phyloP scores from a whole-genome alignment of 1,140 invertebrate species.

The Aphaenogaster rudis region DNA sequence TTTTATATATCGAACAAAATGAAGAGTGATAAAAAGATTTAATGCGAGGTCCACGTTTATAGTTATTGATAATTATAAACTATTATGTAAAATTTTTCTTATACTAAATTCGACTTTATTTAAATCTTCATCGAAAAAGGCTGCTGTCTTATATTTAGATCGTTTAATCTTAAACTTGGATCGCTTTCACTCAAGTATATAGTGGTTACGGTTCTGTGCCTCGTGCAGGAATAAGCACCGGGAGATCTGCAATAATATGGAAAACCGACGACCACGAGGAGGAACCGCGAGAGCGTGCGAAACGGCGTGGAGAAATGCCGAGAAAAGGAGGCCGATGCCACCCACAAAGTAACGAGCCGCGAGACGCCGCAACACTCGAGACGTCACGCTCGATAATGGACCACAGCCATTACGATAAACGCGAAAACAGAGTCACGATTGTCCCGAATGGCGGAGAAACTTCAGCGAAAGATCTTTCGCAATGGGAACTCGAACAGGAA shows the following conservation, averaged over 20 bases:
- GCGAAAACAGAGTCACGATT: slow-evolving; percentile 68
- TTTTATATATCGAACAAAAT: neutral
- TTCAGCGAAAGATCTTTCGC: neutral
- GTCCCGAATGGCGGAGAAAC: slow-evolving; percentile 44
- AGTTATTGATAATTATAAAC: neutral
- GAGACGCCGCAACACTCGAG: slow-evolving; percentile 67
- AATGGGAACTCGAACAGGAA: neutral
- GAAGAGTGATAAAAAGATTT: neutral
- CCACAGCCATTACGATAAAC: slow-evolving; percentile 72
- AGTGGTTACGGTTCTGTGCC: slow-evolving; percentile 25
- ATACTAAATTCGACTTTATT: neutral
- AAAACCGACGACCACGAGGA: slow-evolving; percentile 13
- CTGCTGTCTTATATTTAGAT: neutral
- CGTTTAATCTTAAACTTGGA: neutral
- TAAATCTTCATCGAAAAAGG: neutral
- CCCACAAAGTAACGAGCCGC: slow-evolving; percentile 65
- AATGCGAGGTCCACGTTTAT: neutral
- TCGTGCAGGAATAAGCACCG: too few species aligned
- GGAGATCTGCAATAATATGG: slow-evolving; percentile 16
- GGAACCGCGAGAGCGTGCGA: slow-evolving; percentile 22
- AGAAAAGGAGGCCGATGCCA: slow-evolving; percentile 59
- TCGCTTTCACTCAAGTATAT: slow-evolving; percentile 4
- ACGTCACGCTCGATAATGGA: slow-evolving; percentile 71
- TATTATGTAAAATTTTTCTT: neutral
- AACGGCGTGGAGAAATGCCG: slow-evolving; percentile 29